Base-by-base conservation (phyloP, 2,113 vertebrate species). In the Nothoprocta perdicaria region DNA sequence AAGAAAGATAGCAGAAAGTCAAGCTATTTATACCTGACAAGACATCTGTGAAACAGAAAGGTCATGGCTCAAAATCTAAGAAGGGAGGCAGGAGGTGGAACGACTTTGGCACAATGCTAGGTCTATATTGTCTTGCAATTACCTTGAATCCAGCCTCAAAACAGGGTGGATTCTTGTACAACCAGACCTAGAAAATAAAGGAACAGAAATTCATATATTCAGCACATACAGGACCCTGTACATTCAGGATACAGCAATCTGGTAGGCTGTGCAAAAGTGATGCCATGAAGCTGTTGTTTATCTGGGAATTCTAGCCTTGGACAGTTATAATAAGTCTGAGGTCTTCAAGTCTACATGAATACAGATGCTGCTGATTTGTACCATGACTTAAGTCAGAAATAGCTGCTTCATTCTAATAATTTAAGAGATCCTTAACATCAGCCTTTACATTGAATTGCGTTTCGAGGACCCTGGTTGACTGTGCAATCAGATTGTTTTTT, bases 351-450 rank as follows among this genome's bases (percentile, higher is more conserved):
- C 7, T 53, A 26, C 52, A 53, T 53, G 24, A 53, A 53, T 53
- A 53, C 21, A 10, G n/a, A 6, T 80, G 46, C 61, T 41, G 69
- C 50, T 38, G 50, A 58, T 5, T 15, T 14, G 55, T n/a, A 3
- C 33, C 2, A 0, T 13, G 50, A 24, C 26, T 73, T 23, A 4
- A 5, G 13, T 78, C 66, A 71, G 65, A 15, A 33, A n/a, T 2
- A 13, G 22, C 31, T 55, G 33, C 83, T 38, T 40, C 8, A 1
- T 63, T 26, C 15, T 29, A 29, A 0, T 24, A 1, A 3, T 1
- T 29, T 6, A 2, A 41, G 74, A 0, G 7, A n/a, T 73, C 58
- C 68, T 68, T 72, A 6, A 6, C 38, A 8, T 7, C 46, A 60
- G 61, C 74, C 58, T n/a, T 2, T 35, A 38, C 7, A 3, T 17